These are phyloP conservation scores for Trachelus stipa DNA, from an alignment of 2,888 invertebrate species.

Conservation along the genomic window DNA sequence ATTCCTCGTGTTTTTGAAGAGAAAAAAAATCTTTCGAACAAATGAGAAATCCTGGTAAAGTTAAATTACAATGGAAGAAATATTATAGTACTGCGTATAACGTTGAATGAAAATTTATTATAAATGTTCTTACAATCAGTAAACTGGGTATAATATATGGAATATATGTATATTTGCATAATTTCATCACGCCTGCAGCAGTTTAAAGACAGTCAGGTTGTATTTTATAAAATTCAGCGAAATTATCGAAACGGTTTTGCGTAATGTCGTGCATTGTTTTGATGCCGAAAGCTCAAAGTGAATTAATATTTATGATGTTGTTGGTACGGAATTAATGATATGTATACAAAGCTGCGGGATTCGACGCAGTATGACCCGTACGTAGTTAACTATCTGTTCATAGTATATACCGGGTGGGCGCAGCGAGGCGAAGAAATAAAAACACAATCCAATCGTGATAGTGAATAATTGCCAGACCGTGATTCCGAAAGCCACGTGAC, in stretches of 20 bases:
- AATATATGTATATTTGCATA: neutral
- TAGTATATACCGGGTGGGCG: neutral
- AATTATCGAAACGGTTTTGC: neutral
- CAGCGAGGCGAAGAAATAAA: neutral
- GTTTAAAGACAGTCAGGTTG: neutral
- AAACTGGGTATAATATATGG: neutral
- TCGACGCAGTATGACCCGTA: neutral
- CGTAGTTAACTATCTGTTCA: neutral
- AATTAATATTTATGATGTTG: neutral
- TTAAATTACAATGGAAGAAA: neutral
- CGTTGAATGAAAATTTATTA: neutral
- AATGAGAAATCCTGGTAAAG: neutral
- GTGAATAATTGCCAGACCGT: neutral
- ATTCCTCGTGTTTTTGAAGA: neutral
- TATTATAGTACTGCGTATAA: neutral
- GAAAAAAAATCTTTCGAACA: neutral
- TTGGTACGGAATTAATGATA: neutral
- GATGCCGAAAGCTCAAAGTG: neutral
- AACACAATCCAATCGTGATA: conserved; percentile 5
- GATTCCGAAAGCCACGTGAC: conserved; percentile 2
- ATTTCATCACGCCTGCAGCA: neutral
- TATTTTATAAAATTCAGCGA: neutral
- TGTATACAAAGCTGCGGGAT: neutral
- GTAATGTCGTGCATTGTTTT: neutral
- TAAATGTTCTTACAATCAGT: neutral